Percentiles rank a stretch among this genome's conserved stretches.
phyloP scores from a whole-genome alignment of 1,140 invertebrate species.

The Drosophila bocqueti region DNA sequence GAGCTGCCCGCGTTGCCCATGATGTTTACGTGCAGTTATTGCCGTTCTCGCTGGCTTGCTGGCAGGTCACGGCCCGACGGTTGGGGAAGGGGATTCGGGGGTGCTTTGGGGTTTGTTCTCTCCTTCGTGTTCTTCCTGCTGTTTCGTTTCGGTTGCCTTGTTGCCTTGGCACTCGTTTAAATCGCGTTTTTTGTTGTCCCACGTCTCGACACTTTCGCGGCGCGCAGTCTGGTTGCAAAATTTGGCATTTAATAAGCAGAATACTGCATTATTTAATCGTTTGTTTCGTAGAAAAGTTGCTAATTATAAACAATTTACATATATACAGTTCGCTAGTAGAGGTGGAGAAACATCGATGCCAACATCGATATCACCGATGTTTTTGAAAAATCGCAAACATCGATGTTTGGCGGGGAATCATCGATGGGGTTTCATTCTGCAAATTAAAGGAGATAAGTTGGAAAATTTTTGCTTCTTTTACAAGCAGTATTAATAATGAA shows the following conservation, averaged over 20 bases:
- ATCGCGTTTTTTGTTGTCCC: slow-evolving; percentile 36
- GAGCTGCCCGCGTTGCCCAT: slow-evolving; percentile 84
- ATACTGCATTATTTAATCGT: slow-evolving; percentile 72
- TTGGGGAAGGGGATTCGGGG: background rate
- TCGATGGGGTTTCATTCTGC: no score
- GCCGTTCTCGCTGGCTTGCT: slow-evolving; percentile 27
- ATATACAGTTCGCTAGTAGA: slow-evolving; percentile 11
- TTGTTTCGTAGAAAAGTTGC: slow-evolving; percentile 75
- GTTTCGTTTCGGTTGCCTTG: slow-evolving; percentile 15
- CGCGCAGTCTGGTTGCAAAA: slow-evolving; percentile 22
- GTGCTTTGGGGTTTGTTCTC: slow-evolving; percentile 1
- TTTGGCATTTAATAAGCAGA: slow-evolving; percentile 58
- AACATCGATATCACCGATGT: no score
- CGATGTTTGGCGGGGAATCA: no score
- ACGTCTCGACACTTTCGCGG: slow-evolving; percentile 21
- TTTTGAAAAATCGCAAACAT: no score
- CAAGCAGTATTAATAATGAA: no score
- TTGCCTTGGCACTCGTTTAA: slow-evolving; percentile 68
- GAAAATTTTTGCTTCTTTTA: no score
- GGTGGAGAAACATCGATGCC: no score
- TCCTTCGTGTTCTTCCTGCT: slow-evolving; percentile 21
- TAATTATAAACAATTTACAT: slow-evolving; percentile 76
- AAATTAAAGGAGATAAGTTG: no score
- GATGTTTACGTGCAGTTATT: slow-evolving; percentile 38
- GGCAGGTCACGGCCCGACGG: slow-evolving; percentile 30